Evolutionary conservation across 2,113 vertebrate species (phyloP).

Genomic region (pig (Sus scrofa)): DNA sequence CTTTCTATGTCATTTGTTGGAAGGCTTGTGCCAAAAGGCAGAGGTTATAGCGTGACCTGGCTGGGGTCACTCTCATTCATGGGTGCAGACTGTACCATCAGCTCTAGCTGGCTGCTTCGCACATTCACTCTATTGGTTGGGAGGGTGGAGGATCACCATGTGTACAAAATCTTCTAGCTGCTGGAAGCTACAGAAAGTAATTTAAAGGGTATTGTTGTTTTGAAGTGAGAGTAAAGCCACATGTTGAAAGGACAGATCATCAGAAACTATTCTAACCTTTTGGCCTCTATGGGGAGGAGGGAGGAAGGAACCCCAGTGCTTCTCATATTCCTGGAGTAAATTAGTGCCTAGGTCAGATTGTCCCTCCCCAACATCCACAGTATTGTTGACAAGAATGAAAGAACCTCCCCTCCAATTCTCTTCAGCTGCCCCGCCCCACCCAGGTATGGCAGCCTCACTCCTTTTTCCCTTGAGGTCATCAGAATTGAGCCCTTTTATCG

Average conservation of each 20-base stretch:
- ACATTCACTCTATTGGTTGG: neutral
- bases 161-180: neutral
- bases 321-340: constrained; percentile 28
- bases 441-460: neutral
- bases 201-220: neutral
- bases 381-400: constrained; percentile 28
- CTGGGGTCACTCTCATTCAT: neutral
- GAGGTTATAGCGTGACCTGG: neutral
- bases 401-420: neutral
- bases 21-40: neutral
- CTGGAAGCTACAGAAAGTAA: neutral
- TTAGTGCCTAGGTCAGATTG: neutral
- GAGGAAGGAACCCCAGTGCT: neutral
- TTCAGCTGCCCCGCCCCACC: neutral
- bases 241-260: constrained; percentile 20
- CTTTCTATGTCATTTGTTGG: constrained; percentile 5
- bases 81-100: neutral
- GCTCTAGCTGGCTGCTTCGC: neutral
- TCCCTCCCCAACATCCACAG: neutral
- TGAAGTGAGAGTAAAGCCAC: neutral
- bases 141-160: neutral
- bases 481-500: neutral
- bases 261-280: neutral
- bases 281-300: neutral
- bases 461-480: neutral